Evolutionary conservation across 2,888 invertebrate species (phyloP).

Genomic region (Cephonodes hylas): DNA sequence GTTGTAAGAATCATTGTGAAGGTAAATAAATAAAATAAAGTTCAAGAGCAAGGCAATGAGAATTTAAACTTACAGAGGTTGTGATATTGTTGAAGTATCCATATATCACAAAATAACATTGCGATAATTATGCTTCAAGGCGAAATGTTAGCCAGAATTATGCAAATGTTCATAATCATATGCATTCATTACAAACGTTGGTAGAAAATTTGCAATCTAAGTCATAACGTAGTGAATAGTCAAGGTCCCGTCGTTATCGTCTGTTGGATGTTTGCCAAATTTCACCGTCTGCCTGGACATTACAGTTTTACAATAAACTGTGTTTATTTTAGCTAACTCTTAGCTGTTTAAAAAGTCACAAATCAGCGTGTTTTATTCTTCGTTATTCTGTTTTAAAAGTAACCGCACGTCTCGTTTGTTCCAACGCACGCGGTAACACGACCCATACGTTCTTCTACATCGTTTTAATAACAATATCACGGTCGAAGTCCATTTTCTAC

Average conservation of each 20-base stretch:
- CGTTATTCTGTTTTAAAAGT: slow-evolving; percentile 21
- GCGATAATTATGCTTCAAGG: slow-evolving; percentile 26
- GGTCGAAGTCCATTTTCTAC: slow-evolving; percentile 9
- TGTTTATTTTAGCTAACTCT: slow-evolving; percentile 51
- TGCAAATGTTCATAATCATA: slow-evolving; percentile 25
- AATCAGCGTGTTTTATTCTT: slow-evolving; percentile 32
- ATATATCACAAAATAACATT: slow-evolving; percentile 1
- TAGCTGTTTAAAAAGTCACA: slow-evolving; percentile 42
- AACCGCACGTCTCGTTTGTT: slow-evolving; percentile 9
- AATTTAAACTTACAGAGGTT: slow-evolving; percentile 2
- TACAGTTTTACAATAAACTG: slow-evolving; percentile 45
- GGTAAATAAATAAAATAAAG: slow-evolving; percentile 13
- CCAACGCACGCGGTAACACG: slow-evolving; percentile 6
- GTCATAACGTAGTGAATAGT: slow-evolving; percentile 41
- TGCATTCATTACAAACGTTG: slow-evolving; percentile 33
- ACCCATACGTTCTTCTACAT: slow-evolving; percentile 2
- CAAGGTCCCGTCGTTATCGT: slow-evolving; percentile 55
- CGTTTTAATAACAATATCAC: slow-evolving; percentile 11
- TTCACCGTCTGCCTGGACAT: slow-evolving; percentile 54
- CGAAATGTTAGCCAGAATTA: slow-evolving; percentile 19
- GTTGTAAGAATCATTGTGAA: neutral
- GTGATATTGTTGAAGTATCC: slow-evolving; percentile 8
- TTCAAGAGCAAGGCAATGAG: slow-evolving; percentile 11
- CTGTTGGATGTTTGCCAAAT: slow-evolving; percentile 54
- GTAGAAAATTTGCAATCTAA: slow-evolving; percentile 42